Conservation (phyloP, 2,113 vertebrate species). For the Myxocyprinus asiaticus region DNA sequence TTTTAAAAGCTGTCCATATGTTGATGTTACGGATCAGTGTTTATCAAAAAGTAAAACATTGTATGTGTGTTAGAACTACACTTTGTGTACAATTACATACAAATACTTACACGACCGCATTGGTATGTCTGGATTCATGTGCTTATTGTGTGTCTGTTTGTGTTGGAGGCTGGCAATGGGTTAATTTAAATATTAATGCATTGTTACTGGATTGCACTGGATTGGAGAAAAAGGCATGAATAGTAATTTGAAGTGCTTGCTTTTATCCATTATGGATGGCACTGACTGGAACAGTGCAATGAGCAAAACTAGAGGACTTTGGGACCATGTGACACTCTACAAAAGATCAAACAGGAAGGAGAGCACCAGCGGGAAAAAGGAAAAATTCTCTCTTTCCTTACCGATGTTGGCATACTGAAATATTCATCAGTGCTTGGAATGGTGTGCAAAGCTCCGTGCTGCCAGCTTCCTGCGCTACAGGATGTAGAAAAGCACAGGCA, state of each 20-base stretch:
- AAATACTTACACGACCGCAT: too few species aligned
- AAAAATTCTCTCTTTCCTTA: conserved; percentile 53
- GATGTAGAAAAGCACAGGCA: neutral
- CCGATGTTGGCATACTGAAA: conserved; percentile 58
- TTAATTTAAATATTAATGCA: too few species aligned
- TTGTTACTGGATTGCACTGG: too few species aligned
- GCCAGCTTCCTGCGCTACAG: conserved; percentile 37
- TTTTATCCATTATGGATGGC: conserved; percentile 66
- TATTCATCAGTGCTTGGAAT: conserved; percentile 66
- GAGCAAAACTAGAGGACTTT: conserved; percentile 59
- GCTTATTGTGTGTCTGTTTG: too few species aligned
- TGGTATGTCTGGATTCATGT: too few species aligned
- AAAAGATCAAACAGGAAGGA: conserved; percentile 60
- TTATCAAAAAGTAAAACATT: too few species aligned
- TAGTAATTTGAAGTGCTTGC: conserved; percentile 33
- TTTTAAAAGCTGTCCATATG: too few species aligned
- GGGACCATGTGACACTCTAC: conserved; percentile 59
- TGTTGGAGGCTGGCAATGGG: too few species aligned
- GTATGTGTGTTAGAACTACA: too few species aligned
- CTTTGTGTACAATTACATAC: too few species aligned
- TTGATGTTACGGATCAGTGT: too few species aligned
- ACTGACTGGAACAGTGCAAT: conserved; percentile 55
- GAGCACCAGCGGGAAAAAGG: conserved; percentile 43
- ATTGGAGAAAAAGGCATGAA: too few species aligned
- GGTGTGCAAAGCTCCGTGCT: conserved; percentile 58